Conservation (phyloP, 2,797 vertebrate species). For the Aphelocoma californica region DNA sequence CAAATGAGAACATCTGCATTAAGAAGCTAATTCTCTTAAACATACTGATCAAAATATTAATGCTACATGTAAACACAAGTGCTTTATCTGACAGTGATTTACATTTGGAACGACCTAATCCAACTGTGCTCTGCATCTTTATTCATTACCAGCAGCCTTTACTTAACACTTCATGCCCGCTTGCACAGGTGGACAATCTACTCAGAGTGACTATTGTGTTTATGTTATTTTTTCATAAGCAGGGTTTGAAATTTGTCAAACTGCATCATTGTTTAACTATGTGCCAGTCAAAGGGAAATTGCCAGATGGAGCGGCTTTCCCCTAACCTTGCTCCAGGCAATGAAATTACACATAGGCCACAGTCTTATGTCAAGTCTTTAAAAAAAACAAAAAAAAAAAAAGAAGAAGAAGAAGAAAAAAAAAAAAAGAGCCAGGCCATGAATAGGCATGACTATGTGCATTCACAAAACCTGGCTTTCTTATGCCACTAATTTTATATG, state of each 20-base stretch:
- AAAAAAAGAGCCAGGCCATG: conserved; percentile 43
- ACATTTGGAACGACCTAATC: conserved; percentile 86
- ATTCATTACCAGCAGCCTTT: conserved; percentile 86
- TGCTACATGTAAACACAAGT: conserved; percentile 81
- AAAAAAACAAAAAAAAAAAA: background rate
- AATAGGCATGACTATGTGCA: conserved; percentile 75
- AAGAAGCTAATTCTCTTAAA: conserved; percentile 88
- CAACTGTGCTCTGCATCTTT: conserved; percentile 76
- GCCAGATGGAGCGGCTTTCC: conserved; percentile 87
- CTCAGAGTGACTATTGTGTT: conserved; percentile 81
- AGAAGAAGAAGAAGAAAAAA: background rate
- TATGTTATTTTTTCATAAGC: conserved; percentile 94
- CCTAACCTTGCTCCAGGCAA: conserved; percentile 84
- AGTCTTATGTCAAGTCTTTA: conserved; percentile 76
- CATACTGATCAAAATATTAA: conserved; percentile 91
- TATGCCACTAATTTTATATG: conserved; percentile 77
- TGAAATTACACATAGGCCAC: conserved; percentile 78
- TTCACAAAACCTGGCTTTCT: conserved; percentile 76
- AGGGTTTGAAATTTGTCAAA: conserved; percentile 94
- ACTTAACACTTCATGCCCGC: conserved; percentile 83
- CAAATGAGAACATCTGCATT: conserved; percentile 84
- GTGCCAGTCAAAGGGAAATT: conserved; percentile 85
- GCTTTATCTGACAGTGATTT: conserved; percentile 89
- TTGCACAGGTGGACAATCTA: conserved; percentile 87
- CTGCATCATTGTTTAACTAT: conserved; percentile 92